These are phyloP conservation scores for Sogatella furcifera DNA, from an alignment of 1,140 invertebrate species.

Conservation along the genomic window DNA sequence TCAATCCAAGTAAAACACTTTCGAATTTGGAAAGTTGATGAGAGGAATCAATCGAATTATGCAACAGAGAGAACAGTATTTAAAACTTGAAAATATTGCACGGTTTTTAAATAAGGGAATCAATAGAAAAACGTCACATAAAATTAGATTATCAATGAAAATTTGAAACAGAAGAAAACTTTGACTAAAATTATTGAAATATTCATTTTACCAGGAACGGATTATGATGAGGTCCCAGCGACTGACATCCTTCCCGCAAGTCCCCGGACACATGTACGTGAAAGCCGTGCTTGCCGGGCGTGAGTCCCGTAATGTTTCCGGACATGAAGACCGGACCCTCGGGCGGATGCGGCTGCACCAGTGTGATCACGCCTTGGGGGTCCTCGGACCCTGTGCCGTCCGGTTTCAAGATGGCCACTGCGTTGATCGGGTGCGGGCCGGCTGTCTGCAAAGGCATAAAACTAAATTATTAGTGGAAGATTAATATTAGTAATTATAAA, in stretches of 20 bases:
- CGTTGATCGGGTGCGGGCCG: not conserved
- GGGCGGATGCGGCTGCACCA: constrained; percentile 22
- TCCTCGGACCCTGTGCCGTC: not conserved
- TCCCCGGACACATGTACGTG: constrained; percentile 66
- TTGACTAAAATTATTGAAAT: not conserved
- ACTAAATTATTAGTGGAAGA: too few species aligned
- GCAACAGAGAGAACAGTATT: too few species aligned
- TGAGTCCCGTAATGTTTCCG: constrained; percentile 45
- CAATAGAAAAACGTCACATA: too few species aligned
- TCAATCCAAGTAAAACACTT: too few species aligned
- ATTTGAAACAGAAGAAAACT: too few species aligned
- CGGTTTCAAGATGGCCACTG: constrained; percentile 9
- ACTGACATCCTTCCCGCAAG: constrained; percentile 44
- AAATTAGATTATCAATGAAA: too few species aligned
- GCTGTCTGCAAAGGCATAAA: not conserved
- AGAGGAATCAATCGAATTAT: too few species aligned
- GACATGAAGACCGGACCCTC: constrained; percentile 37
- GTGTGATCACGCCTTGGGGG: constrained; percentile 10
- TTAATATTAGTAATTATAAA: too few species aligned
- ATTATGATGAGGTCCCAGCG: constrained; percentile 38
- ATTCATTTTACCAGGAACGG: constrained; percentile 27
- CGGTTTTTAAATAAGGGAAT: too few species aligned
- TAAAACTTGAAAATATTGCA: too few species aligned
- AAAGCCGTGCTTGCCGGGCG: constrained; percentile 54
- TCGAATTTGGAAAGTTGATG: too few species aligned